A percentile compares a stretch with the other conserved stretches of the same genome.
phyloP scores from a whole-genome alignment of 2,797 vertebrate genomes.

The Sebastolobus altivelis region DNA sequence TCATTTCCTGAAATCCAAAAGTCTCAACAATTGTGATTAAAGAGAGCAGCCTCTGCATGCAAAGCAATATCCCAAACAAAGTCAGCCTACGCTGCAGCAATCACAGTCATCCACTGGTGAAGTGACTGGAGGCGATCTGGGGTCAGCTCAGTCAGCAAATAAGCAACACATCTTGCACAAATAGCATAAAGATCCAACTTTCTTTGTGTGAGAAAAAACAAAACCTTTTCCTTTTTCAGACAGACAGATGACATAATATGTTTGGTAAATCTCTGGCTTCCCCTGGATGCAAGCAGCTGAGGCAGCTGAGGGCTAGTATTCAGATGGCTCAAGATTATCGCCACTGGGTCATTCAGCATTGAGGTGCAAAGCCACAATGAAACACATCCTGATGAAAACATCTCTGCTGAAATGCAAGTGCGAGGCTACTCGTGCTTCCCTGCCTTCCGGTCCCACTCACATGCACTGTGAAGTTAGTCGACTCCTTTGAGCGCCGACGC shows the following conservation, averaged over 20 bases:
- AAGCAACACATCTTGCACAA: background rate
- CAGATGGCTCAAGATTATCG: background rate
- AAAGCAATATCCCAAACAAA: constrained; percentile 38
- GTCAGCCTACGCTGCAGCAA: constrained; percentile 25
- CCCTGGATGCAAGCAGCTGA: constrained; percentile 7
- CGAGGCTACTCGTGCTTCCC: background rate
- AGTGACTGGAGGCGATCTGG: constrained; percentile 17
- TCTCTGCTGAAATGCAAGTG: constrained; percentile 2
- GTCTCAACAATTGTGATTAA: constrained; percentile 46
- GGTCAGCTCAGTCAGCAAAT: background rate
- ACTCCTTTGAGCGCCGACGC: constrained; percentile 85
- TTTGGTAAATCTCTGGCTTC: background rate
- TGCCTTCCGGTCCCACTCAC: constrained; percentile 79
- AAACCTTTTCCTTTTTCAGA: background rate
- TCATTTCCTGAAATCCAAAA: constrained; percentile 35
- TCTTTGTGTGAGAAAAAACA: background rate
- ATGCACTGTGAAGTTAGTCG: constrained; percentile 92
- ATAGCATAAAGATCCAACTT: background rate
- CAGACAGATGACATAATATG: background rate
- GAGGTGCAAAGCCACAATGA: constrained; percentile 8
- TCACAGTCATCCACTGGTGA: constrained; percentile 19
- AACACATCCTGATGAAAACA: constrained; percentile 34
- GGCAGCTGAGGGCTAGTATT: constrained; percentile 14
- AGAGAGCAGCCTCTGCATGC: constrained; percentile 28
- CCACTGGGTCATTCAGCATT: constrained; percentile 14